phyloP scores from a whole-genome alignment of 2,888 invertebrate genomes.

The Oligia strigilis region DNA sequence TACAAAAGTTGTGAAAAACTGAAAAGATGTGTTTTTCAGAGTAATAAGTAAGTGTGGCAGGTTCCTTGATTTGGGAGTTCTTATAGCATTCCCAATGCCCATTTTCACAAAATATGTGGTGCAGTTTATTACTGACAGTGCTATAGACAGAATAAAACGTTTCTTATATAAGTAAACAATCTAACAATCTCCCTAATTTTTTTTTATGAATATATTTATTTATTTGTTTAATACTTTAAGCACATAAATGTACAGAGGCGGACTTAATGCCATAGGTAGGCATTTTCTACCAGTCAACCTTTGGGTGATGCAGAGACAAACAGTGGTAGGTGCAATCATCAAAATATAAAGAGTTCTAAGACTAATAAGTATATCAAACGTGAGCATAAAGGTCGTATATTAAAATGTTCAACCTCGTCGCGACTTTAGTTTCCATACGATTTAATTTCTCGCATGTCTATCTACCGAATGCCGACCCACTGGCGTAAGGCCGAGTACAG shows the following conservation, averaged over 20 bases:
- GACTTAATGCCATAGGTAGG: too few species aligned
- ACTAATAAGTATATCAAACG: not conserved
- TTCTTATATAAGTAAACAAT: not conserved
- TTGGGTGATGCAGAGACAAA: too few species aligned
- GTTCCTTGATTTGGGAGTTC: not conserved
- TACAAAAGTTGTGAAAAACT: not conserved
- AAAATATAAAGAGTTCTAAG: too few species aligned
- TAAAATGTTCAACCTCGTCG: constrained; percentile 17
- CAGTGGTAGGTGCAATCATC: too few species aligned
- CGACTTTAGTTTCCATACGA: constrained; percentile 69
- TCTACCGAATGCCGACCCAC: constrained; percentile 44
- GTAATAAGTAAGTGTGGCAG: not conserved
- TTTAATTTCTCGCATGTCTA: constrained; percentile 71
- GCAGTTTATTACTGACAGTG: not conserved
- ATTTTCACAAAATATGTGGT: not conserved
- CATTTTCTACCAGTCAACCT: too few species aligned
- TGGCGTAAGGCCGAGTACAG: constrained; percentile 67
- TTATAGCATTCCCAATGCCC: not conserved
- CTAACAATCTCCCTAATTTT: not conserved
- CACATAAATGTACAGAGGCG: too few species aligned
- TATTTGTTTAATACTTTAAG: too few species aligned
- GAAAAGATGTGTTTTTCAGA: not conserved
- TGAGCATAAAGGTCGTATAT: constrained; percentile 9
- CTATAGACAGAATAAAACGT: not conserved
- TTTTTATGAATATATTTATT: too few species aligned